A percentile compares a stretch with the other conserved stretches of the same genome.
Evolutionary conservation across 2,113 vertebrate genomes (phyloP).

Genomic region (Syngnathus typhle): DNA sequence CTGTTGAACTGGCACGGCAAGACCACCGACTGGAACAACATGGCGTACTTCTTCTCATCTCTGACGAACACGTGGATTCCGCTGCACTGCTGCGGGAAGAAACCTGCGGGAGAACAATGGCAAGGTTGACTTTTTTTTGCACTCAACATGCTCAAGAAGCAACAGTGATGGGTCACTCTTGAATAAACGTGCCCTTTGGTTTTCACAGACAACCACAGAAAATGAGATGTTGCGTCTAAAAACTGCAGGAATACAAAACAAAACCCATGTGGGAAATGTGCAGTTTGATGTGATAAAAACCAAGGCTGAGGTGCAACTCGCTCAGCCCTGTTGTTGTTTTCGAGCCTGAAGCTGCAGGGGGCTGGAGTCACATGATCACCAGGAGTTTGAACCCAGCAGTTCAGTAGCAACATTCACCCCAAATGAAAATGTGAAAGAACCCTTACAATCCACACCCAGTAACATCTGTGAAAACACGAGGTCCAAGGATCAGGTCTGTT

Average conservation of each 20-base stretch:
- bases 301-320: conserved; percentile 2
- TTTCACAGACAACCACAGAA: neutral
- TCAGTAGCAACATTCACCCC: conserved; percentile 16
- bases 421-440: conserved; percentile 7
- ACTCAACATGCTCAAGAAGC: neutral
- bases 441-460: conserved; percentile 30
- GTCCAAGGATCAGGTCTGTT: neutral
- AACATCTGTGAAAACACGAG: conserved; percentile 41
- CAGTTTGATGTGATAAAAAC: neutral
- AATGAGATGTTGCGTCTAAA: neutral
- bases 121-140: neutral
- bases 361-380: conserved; percentile 28
- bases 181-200: neutral
- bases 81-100: conserved; percentile 34
- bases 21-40: conserved; percentile 62
- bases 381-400: conserved; percentile 13
- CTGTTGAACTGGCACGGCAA: conserved; percentile 65
- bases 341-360: conserved; percentile 18
- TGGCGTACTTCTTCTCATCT: conserved; percentile 50
- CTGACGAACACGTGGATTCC: conserved; percentile 55
- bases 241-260: neutral
- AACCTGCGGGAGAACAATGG: conserved; percentile 28
- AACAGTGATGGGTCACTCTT: neutral
- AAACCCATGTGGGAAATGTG: neutral
- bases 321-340: conserved; percentile 13